Conservation (phyloP, 2,888 invertebrate genomes). For the Ametastegia equiseti region DNA sequence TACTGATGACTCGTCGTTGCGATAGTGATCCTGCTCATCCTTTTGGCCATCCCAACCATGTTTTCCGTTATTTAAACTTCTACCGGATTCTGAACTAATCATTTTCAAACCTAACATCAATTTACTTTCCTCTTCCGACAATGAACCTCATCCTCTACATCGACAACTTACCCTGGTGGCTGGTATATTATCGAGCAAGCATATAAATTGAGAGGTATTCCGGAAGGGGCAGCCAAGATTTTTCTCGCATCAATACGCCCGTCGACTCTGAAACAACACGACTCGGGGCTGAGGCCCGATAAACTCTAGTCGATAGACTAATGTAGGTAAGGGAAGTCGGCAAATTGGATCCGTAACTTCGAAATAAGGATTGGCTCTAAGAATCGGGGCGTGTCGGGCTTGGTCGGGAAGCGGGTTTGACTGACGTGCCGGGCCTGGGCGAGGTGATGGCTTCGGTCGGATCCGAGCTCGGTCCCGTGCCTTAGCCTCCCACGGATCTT, state of each 20-base stretch:
- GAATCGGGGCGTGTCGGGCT: too few species aligned
- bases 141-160: conserved; percentile 1
- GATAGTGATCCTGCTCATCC: background rate
- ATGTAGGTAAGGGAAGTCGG: too few species aligned
- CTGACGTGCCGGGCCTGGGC: too few species aligned
- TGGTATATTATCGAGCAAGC: conserved; percentile 56
- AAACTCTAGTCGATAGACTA: too few species aligned
- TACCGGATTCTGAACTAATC: conserved; percentile 14
- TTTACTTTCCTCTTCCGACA: conserved; percentile 10
- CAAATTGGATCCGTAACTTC: too few species aligned
- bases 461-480: too few species aligned
- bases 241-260: conserved; percentile 51
- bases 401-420: too few species aligned
- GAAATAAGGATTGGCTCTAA: too few species aligned
- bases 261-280: conserved; percentile 57
- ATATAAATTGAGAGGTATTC: conserved; percentile 50
- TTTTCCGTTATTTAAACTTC: conserved; percentile 46
- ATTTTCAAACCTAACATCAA: conserved; percentile 23
- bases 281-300: conserved; percentile 54
- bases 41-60: conserved; percentile 51
- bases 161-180: conserved; percentile 57
- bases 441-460: too few species aligned
- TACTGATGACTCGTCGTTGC: background rate
- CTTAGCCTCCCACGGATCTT: too few species aligned
- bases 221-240: conserved; percentile 47